phyloP scores from a whole-genome alignment of 2,797 vertebrate genomes.

The Sciaenops ocellatus region DNA sequence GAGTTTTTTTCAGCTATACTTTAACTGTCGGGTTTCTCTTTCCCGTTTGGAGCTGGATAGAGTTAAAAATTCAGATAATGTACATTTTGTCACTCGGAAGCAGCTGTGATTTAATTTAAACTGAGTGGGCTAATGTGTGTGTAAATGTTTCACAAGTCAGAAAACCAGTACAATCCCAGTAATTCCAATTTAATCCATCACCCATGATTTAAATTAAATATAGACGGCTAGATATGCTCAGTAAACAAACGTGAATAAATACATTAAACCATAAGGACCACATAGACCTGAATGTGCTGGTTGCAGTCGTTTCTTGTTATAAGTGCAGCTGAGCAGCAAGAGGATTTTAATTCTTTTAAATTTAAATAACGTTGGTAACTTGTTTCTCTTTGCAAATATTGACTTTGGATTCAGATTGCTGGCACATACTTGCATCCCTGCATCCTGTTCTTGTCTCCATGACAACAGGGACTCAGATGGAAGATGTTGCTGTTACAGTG shows the following conservation, averaged over 20 bases:
- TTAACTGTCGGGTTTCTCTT: too few species aligned
- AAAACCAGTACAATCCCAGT: background rate
- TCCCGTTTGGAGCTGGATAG: too few species aligned
- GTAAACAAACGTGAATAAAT: background rate
- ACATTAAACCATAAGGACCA: background rate
- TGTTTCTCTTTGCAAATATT: constrained; percentile 10
- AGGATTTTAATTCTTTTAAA: background rate
- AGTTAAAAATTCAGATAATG: too few species aligned
- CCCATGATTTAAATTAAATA: background rate
- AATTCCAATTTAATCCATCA: background rate
- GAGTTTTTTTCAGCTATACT: too few species aligned
- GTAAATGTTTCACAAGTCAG: background rate
- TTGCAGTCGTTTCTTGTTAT: background rate
- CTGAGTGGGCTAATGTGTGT: too few species aligned
- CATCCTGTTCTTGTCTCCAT: constrained; percentile 57
- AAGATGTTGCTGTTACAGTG: constrained; percentile 45
- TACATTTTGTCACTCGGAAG: too few species aligned
- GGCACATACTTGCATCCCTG: constrained; percentile 13
- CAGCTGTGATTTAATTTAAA: too few species aligned
- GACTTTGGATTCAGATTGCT: constrained; percentile 3
- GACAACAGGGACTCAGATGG: constrained; percentile 57
- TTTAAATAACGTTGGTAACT: background rate
- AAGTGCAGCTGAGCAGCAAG: background rate
- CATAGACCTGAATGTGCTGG: background rate
- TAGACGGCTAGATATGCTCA: background rate